Conservation (phyloP, 2,888 invertebrate species). For the Lochmaea crataegi region DNA sequence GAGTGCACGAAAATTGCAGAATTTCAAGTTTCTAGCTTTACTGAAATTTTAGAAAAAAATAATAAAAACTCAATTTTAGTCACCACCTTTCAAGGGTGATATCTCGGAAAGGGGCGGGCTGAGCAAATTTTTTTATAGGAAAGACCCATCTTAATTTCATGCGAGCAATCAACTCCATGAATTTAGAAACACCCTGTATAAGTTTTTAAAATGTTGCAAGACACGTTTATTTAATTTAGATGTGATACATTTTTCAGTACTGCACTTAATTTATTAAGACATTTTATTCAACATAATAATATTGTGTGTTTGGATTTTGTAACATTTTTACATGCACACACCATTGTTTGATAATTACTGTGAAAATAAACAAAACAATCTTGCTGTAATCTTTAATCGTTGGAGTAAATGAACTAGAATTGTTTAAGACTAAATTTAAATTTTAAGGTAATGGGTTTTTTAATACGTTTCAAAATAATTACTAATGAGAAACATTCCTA, state of each 20-base stretch:
- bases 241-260: neutral
- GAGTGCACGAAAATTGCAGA: too few relatives aligned
- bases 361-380: neutral
- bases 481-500: neutral
- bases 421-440: neutral
- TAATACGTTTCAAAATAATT: neutral
- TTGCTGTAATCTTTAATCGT: neutral
- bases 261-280: neutral
- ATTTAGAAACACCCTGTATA: too few relatives aligned
- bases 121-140: too few relatives aligned
- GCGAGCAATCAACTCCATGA: too few relatives aligned
- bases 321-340: neutral
- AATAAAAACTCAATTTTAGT: too few relatives aligned
- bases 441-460: neutral
- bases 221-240: neutral
- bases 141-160: too few relatives aligned
- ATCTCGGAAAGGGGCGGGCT: too few relatives aligned
- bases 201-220: neutral
- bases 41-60: too few relatives aligned
- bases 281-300: neutral
- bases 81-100: too few relatives aligned
- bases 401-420: neutral
- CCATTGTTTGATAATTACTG: constrained; percentile 2
- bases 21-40: too few relatives aligned
- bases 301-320: neutral